A percentile compares a stretch with the other conserved stretches of the same genome.
Evolutionary conservation across 2,797 vertebrate species (phyloP).

Genomic region (Spheniscus humboldti): DNA sequence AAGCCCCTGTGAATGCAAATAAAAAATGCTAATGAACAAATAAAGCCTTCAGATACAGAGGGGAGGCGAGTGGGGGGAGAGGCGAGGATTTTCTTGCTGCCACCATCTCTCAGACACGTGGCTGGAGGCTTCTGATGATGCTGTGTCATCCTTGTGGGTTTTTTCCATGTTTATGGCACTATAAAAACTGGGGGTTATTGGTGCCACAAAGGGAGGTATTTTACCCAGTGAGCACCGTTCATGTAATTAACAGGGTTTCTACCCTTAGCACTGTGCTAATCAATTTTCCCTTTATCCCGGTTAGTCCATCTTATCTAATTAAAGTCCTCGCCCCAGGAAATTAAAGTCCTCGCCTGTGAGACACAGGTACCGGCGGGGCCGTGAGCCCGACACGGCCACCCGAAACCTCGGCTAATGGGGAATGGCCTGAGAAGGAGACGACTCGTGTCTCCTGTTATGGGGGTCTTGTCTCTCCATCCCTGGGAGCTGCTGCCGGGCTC

Average conservation of each 20-base stretch:
- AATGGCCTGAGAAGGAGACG: neutral
- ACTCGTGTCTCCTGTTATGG: neutral
- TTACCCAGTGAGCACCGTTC: neutral
- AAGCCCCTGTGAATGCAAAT: neutral
- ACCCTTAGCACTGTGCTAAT: neutral
- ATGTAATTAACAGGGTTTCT: neutral
- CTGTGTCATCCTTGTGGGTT: rapidly evolving
- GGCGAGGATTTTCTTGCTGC: neutral
- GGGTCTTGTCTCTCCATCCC: neutral
- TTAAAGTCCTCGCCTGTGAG: rapidly evolving
- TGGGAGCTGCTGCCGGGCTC: neutral
- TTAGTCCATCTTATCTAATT: neutral
- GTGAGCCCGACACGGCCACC: rapidly evolving
- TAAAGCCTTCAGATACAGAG: neutral
- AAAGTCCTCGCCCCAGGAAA: neutral
- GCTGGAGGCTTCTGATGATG: neutral
- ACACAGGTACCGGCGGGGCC: neutral
- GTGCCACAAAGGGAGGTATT: neutral
- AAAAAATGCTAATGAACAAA: neutral
- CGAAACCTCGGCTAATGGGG: rapidly evolving
- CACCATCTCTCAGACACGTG: neutral
- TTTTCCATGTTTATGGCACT: rapidly evolving
- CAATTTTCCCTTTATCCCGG: neutral
- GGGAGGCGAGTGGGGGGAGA: neutral
- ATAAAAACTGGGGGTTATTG: rapidly evolving